Evolutionary conservation across 2,888 invertebrate genomes (phyloP).

Genomic region (Scaptomyza flava): DNA sequence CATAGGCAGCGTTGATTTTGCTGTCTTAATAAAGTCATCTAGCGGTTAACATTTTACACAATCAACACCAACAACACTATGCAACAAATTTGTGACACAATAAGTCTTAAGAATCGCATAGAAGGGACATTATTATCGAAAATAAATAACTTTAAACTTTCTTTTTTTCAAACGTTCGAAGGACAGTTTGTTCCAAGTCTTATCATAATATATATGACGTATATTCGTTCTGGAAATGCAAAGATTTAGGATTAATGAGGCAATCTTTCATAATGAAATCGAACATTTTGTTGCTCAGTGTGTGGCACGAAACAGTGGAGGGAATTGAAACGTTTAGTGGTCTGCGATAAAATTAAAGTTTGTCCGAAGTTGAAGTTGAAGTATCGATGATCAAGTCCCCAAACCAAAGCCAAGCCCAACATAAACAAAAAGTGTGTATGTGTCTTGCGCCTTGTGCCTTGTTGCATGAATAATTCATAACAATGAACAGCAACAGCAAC

Average conservation of each 20-base stretch:
- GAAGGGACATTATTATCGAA: not conserved
- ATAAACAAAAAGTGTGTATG: slow-evolving; percentile 31
- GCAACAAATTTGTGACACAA: slow-evolving; percentile 15
- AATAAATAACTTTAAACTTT: too few species aligned
- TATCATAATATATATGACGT: too few species aligned
- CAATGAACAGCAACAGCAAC: slow-evolving; percentile 38
- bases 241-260: too few species aligned
- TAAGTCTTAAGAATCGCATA: not conserved
- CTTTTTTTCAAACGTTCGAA: too few species aligned
- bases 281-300: slow-evolving; percentile 29
- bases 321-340: slow-evolving; percentile 61
- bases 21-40: slow-evolving; percentile 75
- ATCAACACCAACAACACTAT: slow-evolving; percentile 42
- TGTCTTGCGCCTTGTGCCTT: slow-evolving; percentile 54
- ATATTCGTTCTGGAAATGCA: too few species aligned
- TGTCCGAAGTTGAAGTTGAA: slow-evolving; percentile 30
- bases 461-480: slow-evolving; percentile 77
- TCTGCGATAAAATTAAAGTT: slow-evolving; percentile 43
- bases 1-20: slow-evolving; percentile 37
- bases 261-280: too few species aligned
- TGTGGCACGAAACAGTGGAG: slow-evolving; percentile 15
- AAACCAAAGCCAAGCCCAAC: slow-evolving; percentile 19
- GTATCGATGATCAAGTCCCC: slow-evolving; percentile 51
- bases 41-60: slow-evolving; percentile 46
- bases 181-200: too few species aligned